Base-by-base conservation (phyloP, 2,888 invertebrate genomes). In the Brenthis daphne region DNA sequence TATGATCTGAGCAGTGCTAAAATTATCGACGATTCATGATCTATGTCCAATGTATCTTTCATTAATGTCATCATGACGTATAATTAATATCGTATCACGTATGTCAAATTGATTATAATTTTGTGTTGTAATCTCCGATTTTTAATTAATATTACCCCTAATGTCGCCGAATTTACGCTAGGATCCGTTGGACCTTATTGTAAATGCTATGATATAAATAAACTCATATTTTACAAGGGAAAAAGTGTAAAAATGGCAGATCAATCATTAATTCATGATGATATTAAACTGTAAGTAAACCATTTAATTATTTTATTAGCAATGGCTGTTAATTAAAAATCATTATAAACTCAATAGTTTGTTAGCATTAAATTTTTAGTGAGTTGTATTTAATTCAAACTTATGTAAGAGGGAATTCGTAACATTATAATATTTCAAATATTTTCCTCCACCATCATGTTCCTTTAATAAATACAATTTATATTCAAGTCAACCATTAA, bases 211-310 rank as follows among this genome's bases (percentile, higher is more conserved):
- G 76, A 73, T 73, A 66, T 73, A 74, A 70, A 63, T 69, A 72
- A 70, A 71, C 57, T 60, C 6, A 33, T 67, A 61, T 63, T 37
- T 58, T 55, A 43, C 51, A 57, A 54, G 54, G 47, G 24, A 57
- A 64, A 67, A 33, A 65, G 64, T 33, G 65, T 58, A 65, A 85
- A 77, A 80, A 92, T 92, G 92, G 92, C 89, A 84, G 82, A 98
- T 95, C 81, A 96, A 89, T 82, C 95, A 94, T 74, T 82, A 82
- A 93, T 96, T 77, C 94, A 96, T 83, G 95, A 96, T 92, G 96
- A 96, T 87, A 95, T 96, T 86, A 96, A 95, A 86, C 85, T 96
- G 95, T 96, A 87, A 95, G 95, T 94, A 14, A 20, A 63, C 6
- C 37, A 20, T 43, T 20, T 63, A 29, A 50, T 48, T 60, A 50